Evolutionary conservation across 2,113 vertebrate species (phyloP).

Genomic region (Ictalurus furcatus): DNA sequence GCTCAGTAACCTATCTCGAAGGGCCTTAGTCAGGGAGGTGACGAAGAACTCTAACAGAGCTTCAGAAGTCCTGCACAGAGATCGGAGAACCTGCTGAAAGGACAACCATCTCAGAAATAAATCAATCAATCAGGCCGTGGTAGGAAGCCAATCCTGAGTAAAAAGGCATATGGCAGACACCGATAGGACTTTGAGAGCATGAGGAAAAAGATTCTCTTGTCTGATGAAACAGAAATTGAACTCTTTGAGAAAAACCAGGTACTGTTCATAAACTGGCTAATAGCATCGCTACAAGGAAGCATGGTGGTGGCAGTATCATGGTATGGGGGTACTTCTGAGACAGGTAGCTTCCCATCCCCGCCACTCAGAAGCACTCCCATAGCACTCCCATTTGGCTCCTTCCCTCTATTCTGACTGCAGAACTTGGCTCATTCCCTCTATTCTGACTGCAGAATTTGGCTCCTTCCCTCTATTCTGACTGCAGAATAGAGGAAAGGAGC

Average conservation of each 20-base stretch:
- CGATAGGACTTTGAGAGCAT: neutral
- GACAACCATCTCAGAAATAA: neutral
- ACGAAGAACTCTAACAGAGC: neutral
- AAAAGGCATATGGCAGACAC: neutral
- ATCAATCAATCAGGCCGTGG: neutral
- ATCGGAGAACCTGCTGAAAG: neutral
- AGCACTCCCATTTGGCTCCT: too few species aligned
- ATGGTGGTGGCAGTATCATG: neutral
- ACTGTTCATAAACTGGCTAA: neutral
- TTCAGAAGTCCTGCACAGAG: neutral
- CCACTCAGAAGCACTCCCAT: too few species aligned
- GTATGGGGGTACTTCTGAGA: neutral
- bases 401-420: too few species aligned
- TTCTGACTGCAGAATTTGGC: too few species aligned
- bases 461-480: too few species aligned
- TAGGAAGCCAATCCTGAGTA: neutral
- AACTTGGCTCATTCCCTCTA: too few species aligned
- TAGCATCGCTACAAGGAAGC: neutral
- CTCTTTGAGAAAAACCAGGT: neutral
- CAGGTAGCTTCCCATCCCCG: too few species aligned
- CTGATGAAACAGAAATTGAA: neutral
- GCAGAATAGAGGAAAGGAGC: too few species aligned
- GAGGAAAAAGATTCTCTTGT: neutral
- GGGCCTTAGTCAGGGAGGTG: neutral
- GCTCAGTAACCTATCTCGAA: neutral